These are phyloP conservation scores for Drosophila aff. DNA, from an alignment of 1,140 invertebrate genomes.

Conservation along the genomic window DNA sequence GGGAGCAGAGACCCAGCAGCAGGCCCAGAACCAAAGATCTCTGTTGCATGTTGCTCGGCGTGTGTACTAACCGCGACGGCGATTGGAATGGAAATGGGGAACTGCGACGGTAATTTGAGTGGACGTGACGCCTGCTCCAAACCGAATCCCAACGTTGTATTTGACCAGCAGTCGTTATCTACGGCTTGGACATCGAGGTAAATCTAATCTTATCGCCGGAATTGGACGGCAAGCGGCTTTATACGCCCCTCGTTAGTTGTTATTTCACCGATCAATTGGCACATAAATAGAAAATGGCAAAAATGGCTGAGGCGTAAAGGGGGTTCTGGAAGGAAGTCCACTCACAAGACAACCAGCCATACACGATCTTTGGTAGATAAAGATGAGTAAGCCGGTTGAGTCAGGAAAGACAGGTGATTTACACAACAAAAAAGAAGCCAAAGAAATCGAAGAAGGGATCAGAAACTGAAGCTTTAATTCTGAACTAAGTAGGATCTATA, in stretches of 20 bases:
- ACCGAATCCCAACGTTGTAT: background rate
- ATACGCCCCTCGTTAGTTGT: conserved; percentile 28
- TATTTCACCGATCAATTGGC: conserved; percentile 48
- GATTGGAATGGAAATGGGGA: conserved; percentile 29
- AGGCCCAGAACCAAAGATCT: conserved; percentile 5
- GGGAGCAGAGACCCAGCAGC: background rate
- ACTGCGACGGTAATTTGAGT: conserved; percentile 21
- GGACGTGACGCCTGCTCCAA: background rate
- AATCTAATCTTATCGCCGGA: conserved; percentile 66
- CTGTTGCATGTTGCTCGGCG: background rate
- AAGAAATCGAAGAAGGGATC: background rate
- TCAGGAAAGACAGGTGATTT: background rate
- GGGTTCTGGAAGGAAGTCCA: conserved; percentile 1
- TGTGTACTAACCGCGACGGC: background rate
- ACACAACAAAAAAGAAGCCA: too few relatives aligned
- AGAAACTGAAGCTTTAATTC: background rate
- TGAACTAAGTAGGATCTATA: background rate
- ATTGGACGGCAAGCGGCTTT: conserved; percentile 36
- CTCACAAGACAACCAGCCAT: conserved; percentile 13
- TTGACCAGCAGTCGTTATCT: conserved; percentile 28
- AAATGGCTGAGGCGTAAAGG: background rate
- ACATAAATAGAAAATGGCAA: conserved; percentile 19
- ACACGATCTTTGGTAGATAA: background rate
- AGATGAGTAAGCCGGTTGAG: conserved; percentile 38
- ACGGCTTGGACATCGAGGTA: conserved; percentile 13